Conservation (phyloP, 2,888 invertebrate species). For the Lasioglossum villosulum region DNA sequence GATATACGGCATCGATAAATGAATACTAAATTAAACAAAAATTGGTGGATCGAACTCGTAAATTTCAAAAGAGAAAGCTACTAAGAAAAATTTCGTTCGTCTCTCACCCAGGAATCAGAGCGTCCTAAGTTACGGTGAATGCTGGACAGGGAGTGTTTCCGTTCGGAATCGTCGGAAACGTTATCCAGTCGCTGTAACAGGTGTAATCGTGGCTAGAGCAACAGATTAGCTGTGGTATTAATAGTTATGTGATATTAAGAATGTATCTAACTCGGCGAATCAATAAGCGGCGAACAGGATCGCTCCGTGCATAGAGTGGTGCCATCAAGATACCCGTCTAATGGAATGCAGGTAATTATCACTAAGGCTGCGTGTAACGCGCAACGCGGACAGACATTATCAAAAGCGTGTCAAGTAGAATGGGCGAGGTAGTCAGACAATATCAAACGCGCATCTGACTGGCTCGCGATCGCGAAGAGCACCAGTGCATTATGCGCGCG, state of each 20-base stretch:
- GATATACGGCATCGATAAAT: too few species aligned
- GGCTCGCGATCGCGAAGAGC: neutral
- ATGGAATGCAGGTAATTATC: slow-evolving; percentile 14
- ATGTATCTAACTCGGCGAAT: slow-evolving; percentile 34
- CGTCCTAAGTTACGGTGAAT: neutral
- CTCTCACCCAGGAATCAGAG: neutral
- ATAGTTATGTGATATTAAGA: slow-evolving; percentile 1
- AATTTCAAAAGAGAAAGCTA: neutral
- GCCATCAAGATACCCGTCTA: slow-evolving; percentile 4
- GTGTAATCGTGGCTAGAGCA: slow-evolving; percentile 3
- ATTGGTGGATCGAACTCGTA: neutral
- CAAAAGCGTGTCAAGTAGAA: slow-evolving; percentile 16
- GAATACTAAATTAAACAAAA: too few species aligned
- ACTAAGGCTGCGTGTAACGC: slow-evolving; percentile 6
- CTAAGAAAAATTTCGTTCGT: neutral
- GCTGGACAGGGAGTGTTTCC: neutral
- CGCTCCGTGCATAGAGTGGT: neutral
- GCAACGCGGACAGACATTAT: slow-evolving; percentile 1
- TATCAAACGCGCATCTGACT: slow-evolving; percentile 17
- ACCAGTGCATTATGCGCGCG: neutral
- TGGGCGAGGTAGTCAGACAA: slow-evolving; percentile 15
- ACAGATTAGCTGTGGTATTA: neutral
- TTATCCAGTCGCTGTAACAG: neutral
- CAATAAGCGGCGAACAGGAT: neutral
- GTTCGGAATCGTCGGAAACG: slow-evolving; percentile 3